Evolutionary conservation across 2,888 invertebrate species (phyloP).

Genomic region (Gandaritis pyraliata): DNA sequence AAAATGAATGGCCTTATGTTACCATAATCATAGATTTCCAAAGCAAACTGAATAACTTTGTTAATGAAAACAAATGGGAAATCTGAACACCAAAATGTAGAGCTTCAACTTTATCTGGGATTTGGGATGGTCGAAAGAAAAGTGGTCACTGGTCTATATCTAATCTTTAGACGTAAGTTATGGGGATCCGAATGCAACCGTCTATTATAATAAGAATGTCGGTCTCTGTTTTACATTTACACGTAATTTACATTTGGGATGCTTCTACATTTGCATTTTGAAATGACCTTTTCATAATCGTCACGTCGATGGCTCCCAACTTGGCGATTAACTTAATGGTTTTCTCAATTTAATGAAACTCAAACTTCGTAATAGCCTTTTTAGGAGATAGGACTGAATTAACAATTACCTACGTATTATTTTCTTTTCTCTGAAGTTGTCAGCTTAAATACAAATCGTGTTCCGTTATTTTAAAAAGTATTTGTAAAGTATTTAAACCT

Average conservation of each 20-base stretch:
- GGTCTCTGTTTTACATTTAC: conserved; percentile 69
- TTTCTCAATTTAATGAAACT: conserved; percentile 78
- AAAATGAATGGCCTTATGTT: conserved; percentile 77
- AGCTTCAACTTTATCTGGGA: conserved; percentile 30
- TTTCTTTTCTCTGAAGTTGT: conserved; percentile 42
- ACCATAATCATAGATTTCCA: conserved; percentile 75
- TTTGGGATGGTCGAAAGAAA: conserved; percentile 62
- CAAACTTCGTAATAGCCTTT: conserved; percentile 74
- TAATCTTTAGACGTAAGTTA: conserved; percentile 73
- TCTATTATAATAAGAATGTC: conserved; percentile 66
- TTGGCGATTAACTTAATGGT: conserved; percentile 79
- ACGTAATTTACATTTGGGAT: conserved; percentile 78
- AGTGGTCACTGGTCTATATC: conserved; percentile 54
- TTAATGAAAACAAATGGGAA: conserved; percentile 72
- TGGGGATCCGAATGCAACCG: conserved; percentile 62
- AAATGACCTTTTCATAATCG: conserved; percentile 78
- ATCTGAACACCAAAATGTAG: conserved; percentile 52
- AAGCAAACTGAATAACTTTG: conserved; percentile 62
- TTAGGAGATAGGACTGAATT: conserved; percentile 71
- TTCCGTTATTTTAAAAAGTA: conserved; percentile 56
- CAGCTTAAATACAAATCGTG: conserved; percentile 41
- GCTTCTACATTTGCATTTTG: conserved; percentile 75
- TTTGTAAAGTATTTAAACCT: conserved; percentile 66
- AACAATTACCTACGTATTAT: conserved; percentile 61
- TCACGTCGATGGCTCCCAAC: conserved; percentile 73